Base-by-base conservation (phyloP, 2,888 invertebrate species). In the Torymus texanus region DNA sequence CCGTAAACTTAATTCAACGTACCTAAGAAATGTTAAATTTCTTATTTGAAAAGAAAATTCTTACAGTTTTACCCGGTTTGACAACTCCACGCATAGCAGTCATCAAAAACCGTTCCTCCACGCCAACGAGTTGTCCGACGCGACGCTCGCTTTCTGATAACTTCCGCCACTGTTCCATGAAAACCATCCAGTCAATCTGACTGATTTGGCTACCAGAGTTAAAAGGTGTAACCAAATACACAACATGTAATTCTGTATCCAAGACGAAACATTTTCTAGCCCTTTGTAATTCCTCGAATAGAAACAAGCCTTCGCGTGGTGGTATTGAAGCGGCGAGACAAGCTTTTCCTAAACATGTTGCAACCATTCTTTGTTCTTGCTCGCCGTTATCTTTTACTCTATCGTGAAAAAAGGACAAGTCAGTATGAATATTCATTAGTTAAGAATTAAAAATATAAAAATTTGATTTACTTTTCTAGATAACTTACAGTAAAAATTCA, bases 221-320 rank as follows among this genome's bases (percentile, higher is more conserved):
- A 82, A 97, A 95, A 0, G 99, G 99, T 2, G 98, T 99, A 59
- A 98, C 98, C 86, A 98, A 92, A 90, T 98, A 99, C 67, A 99
- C 94, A 59, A 98, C 93, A 91, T 99, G 99, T 2, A 99, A 92
- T 86, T 99, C 99, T 75, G 96, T 97, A 88, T 98, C 97, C 13
- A 99, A 91, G 0, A 97, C 97, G 88, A 99, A 95, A 87, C 96
- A 95, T 85, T 95, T 94, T 11, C 97, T 92, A 0, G 98, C 97
- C 89, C 95, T 95, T 89, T 97, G 95, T 41, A 99, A 90, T 90
- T 99, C 99, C 82, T 94, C 93, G 88, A 98, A 97, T 61, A 99
- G 92, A 18, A 95, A 93, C 11, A 98, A 91, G 0, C 97, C 98
- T 89, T 99, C 98, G 88, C 96, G 95, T 0, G 99, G 98, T n/a